These are phyloP conservation scores for Scaptomyza montana DNA, from an alignment of 1,140 invertebrate genomes.

Conservation along the genomic window DNA sequence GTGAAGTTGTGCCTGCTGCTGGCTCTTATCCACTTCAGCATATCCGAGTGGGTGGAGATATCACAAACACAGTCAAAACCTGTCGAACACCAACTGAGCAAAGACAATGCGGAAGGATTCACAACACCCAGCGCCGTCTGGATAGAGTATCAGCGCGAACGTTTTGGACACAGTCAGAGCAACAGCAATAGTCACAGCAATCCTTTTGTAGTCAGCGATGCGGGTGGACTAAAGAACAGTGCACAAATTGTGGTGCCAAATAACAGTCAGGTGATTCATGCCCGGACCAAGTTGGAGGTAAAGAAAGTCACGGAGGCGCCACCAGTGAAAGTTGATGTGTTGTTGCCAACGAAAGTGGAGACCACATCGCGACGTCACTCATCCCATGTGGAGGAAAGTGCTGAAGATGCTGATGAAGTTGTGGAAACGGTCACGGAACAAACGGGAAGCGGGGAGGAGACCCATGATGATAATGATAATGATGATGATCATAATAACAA, in stretches of 20 bases:
- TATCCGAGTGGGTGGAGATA: conserved; percentile 48
- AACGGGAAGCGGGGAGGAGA: conserved; percentile 7
- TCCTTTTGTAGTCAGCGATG: conserved; percentile 38
- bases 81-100: conserved; percentile 3
- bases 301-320: conserved; percentile 23
- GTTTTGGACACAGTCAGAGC: conserved; percentile 49
- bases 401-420: conserved; percentile 19
- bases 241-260: conserved; percentile 42
- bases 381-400: conserved; percentile 27
- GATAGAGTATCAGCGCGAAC: conserved; percentile 73
- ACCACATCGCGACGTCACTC: conserved; percentile 63
- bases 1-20: conserved; percentile 32
- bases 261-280: conserved; percentile 41
- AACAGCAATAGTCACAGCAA: conserved; percentile 36
- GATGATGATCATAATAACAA: conserved; percentile 9
- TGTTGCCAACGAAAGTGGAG: conserved; percentile 61
- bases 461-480: conserved; percentile 7
- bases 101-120: conserved; percentile 26
- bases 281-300: conserved; percentile 40
- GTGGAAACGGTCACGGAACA: conserved; percentile 40
- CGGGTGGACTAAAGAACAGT: conserved; percentile 39
- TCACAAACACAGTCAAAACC: conserved; percentile 19
- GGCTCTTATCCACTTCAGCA: conserved; percentile 24
- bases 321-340: conserved; percentile 19
- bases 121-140: conserved; percentile 72